A percentile compares a stretch with the other conserved stretches of the same genome.
phyloP scores from a whole-genome alignment of 2,113 vertebrate species.

The Neolamprologus variostigma region DNA sequence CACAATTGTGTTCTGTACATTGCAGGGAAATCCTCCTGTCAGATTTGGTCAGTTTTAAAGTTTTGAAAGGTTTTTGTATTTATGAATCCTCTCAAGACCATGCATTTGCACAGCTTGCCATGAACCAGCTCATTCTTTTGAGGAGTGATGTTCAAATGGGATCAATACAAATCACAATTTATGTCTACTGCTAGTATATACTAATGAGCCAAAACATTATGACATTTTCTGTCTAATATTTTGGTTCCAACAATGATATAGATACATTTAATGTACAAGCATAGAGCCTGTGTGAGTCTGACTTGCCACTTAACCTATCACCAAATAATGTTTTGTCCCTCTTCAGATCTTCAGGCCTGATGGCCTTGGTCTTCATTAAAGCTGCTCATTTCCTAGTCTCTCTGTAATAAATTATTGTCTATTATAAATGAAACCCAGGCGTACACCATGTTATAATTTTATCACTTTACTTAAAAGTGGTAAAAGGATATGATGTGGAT shows the following conservation, averaged over 20 bases:
- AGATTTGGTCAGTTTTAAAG: background rate
- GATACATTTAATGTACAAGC: background rate
- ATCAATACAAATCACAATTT: background rate
- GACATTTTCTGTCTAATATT: background rate
- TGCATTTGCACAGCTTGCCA: background rate
- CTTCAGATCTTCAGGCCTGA: background rate
- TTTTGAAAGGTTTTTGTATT: background rate
- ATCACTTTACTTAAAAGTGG: background rate
- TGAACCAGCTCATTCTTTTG: background rate
- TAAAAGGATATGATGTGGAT: background rate
- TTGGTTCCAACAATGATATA: background rate
- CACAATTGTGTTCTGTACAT: background rate
- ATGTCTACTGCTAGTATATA: background rate
- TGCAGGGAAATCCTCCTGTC: background rate
- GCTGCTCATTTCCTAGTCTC: background rate
- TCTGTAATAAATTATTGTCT: too few relatives aligned
- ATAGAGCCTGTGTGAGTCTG: background rate
- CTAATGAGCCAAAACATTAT: background rate
- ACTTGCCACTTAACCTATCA: background rate
- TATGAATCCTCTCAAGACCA: background rate
- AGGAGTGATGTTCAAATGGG: background rate
- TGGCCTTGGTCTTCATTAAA: background rate
- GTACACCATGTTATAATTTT: accelerated
- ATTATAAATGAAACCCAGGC: background rate
- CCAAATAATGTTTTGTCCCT: background rate